phyloP scores from a whole-genome alignment of 2,888 invertebrate genomes.

The Argynnis bischoffii region DNA sequence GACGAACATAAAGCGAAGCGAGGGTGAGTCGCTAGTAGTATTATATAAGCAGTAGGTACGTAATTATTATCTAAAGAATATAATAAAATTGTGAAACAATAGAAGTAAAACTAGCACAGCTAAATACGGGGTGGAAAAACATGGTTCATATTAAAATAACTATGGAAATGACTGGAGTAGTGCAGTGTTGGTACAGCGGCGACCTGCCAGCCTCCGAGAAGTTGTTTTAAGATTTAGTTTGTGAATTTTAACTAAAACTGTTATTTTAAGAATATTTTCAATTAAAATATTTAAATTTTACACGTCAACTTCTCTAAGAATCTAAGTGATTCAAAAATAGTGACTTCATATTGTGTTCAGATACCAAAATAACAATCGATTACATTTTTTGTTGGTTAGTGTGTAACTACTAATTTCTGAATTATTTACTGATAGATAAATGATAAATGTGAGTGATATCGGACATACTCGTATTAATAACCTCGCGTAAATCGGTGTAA shows the following conservation, averaged over 20 bases:
- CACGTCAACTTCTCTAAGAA: not conserved
- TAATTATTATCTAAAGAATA: too few species aligned
- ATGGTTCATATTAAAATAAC: constrained; percentile 12
- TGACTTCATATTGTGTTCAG: not conserved
- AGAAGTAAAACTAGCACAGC: not conserved
- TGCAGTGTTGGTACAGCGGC: not conserved
- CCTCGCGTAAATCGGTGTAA: too few species aligned
- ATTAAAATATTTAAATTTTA: constrained; percentile 11
- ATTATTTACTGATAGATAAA: too few species aligned
- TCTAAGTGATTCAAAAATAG: not conserved
- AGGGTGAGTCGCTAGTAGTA: too few species aligned
- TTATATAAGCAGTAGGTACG: too few species aligned
- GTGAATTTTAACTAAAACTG: constrained; percentile 9
- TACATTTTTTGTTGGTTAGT: too few species aligned
- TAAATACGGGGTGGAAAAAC: not conserved
- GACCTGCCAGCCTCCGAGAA: not conserved
- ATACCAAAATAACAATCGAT: too few species aligned
- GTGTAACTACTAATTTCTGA: too few species aligned
- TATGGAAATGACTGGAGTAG: constrained; percentile 1
- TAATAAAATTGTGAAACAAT: too few species aligned
- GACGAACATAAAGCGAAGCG: too few species aligned
- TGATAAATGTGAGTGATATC: too few species aligned
- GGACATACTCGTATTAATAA: too few species aligned
- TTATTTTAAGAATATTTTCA: constrained; percentile 3
- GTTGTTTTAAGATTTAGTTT: constrained; percentile 6